Evolutionary conservation across 1,140 invertebrate species (phyloP), one percentile per base, ranked within the genome.

Genomic region (Phocides pigmalion): DNA sequence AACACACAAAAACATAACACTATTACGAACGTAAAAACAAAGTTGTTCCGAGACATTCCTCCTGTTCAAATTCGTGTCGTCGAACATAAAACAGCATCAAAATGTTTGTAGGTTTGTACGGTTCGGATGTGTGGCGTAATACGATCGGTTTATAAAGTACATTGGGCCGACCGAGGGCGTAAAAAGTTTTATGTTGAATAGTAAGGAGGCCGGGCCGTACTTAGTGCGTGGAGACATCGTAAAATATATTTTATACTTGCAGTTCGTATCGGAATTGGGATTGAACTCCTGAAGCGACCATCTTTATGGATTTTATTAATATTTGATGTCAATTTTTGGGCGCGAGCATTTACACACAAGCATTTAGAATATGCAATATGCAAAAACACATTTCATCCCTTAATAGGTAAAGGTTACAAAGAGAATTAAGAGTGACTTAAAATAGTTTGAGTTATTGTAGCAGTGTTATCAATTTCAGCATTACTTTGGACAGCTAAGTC

Each of bases 211-310:
- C 32, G 32, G 42, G 41, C 22, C 46, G 47, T 53, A 32, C 56
- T 62, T 63, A 17, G 41, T 51, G 39, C 47, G 62, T 22, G 20
- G 50, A 44, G 58, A 63, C 37, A 65, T 66, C 67, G 64, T 73
- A 73, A 73, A 73, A 64, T 70, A 65, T 63, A 73, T 41, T 64
- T 54, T 54, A 51, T 69, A 32, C 49, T 39, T 68, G 58, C 44
- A 61, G 41, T 56, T 59, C 22, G 51, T 65, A 68, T 63, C 35
- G 28, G 50, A n/a, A 20, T 65, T 50, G 16, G 19, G 28, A 46
- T 17, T n/a, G 32, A 42, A 46, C 32, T 15, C 58, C 25, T 46
- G 17, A 22, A 66, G 66, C 41, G 54, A 39, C 41, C 50, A 47
- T 28, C 28, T 61, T 66, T 66, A 54, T 53, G 11, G 41, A n/a